Evolutionary conservation across 2,113 vertebrate genomes (phyloP), one percentile per base, ranked within the genome.

Genomic region (Nanorana parkeri): DNA sequence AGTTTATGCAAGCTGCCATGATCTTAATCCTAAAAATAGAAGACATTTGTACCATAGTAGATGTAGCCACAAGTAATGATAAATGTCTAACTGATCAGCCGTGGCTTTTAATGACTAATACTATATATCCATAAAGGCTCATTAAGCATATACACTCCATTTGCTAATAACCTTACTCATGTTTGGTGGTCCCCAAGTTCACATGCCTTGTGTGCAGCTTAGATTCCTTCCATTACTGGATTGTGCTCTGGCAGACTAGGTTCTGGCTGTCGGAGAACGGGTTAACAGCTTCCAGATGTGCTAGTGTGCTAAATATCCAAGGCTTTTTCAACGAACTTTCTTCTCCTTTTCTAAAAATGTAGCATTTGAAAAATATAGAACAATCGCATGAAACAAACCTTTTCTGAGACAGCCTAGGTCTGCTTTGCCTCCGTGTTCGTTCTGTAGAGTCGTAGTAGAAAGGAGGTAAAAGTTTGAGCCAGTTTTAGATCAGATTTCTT

Each of bases 281-380:
- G 80, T 83, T 83, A 83, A 83, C 29, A 21, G 51, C 17, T 76
- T 83, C 80, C 80, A 76, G 80, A 83, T 83, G 80, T 83, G 63
- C 19, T 51, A 23, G 54, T 69, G 32, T 51, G 29, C 16, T 29
- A 41, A 68, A 36, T 36, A 79, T 47, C n/a, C 66, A 55, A 60
- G 28, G n/a, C n/a, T 29, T 32, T 21, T 21, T 17, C 23, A 66
- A 54, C 16, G 24, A 13, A 56, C 28, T 23, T n/a, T 13, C 15
- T 66, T 68, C 15, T 69, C 55, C 28, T 28, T 26, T 13, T 78
- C 32, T 69, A 32, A 41, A 69, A 54, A 69, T 56, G 20, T n/a
- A 56, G 71, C 60, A 26, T 74, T 74, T 17, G 1, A 61, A 69
- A 60, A 47, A 68, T 11, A 69, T 26, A 79, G 21, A 51, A 54